Percentiles rank a stretch among this genome's conserved stretches.
Evolutionary conservation across 1,140 invertebrate genomes (phyloP).

Genomic region (Druon quercuslanigerum): DNA sequence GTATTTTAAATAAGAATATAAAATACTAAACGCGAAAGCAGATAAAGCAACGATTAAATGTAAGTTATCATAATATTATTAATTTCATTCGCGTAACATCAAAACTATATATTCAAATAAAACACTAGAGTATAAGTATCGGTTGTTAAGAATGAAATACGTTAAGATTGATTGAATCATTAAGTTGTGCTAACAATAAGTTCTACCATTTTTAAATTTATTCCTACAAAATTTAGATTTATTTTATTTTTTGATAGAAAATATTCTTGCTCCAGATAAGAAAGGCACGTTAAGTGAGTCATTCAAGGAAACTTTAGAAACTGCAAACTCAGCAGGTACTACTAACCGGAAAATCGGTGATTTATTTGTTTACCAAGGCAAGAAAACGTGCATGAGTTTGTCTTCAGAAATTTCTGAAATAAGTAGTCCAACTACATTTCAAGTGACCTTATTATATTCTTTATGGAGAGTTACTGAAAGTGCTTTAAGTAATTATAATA

Average conservation of each 20-base stretch:
- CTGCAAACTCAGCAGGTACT: conserved; percentile 6
- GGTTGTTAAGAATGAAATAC: no score
- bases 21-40: no score
- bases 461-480: background rate
- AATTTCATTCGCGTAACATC: no score
- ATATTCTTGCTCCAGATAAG: background rate
- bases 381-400: conserved; percentile 21
- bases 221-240: no score
- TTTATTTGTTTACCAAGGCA: conserved; percentile 24
- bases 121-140: no score
- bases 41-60: no score
- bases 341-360: background rate
- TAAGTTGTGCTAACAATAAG: no score
- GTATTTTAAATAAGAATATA: no score
- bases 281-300: background rate
- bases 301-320: conserved; percentile 5
- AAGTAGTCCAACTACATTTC: background rate
- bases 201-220: no score
- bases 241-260: background rate
- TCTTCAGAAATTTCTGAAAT: conserved; percentile 15
- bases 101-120: no score
- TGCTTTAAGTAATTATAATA: background rate
- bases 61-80: no score
- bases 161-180: no score
- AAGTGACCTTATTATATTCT: background rate